phyloP scores from a whole-genome alignment of 1,140 invertebrate genomes.

The Heliconius himera region DNA sequence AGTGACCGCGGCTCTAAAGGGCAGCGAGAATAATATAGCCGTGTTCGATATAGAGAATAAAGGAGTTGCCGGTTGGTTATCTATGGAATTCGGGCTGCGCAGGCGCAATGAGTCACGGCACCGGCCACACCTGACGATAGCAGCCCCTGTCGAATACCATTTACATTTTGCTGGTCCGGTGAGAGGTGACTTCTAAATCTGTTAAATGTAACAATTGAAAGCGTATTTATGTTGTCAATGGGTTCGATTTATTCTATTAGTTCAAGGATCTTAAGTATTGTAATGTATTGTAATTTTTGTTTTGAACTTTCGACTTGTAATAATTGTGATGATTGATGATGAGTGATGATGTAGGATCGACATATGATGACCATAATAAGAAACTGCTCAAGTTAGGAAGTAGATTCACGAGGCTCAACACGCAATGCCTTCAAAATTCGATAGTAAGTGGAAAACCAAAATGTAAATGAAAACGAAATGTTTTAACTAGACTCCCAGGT shows the following conservation, averaged over 20 bases:
- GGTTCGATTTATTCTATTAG: slow-evolving; percentile 16
- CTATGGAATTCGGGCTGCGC: slow-evolving; percentile 72
- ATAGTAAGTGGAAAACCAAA: no score
- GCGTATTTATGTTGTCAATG: slow-evolving; percentile 36
- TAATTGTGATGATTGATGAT: no score
- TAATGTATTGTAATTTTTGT: background rate
- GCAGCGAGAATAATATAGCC: slow-evolving; percentile 59
- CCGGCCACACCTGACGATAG: slow-evolving; percentile 74
- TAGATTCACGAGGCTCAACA: background rate
- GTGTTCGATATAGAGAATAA: slow-evolving; percentile 66
- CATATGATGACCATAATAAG: background rate
- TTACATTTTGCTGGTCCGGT: slow-evolving; percentile 50
- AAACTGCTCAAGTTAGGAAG: background rate
- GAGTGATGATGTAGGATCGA: background rate
- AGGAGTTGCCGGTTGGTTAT: slow-evolving; percentile 76
- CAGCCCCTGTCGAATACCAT: slow-evolving; percentile 66
- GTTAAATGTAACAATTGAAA: slow-evolving; percentile 41
- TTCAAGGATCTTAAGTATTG: background rate
- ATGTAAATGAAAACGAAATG: no score
- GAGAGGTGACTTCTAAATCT: slow-evolving; percentile 43
- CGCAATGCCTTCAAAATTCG: no score
- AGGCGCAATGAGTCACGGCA: slow-evolving; percentile 64
- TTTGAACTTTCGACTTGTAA: background rate
- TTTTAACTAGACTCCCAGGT: no score
- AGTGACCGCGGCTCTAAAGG: slow-evolving; percentile 58